These are phyloP conservation scores for Pseudococcus jackbeardsleyi DNA, from an alignment of 2,888 invertebrate genomes.

Conservation along the genomic window DNA sequence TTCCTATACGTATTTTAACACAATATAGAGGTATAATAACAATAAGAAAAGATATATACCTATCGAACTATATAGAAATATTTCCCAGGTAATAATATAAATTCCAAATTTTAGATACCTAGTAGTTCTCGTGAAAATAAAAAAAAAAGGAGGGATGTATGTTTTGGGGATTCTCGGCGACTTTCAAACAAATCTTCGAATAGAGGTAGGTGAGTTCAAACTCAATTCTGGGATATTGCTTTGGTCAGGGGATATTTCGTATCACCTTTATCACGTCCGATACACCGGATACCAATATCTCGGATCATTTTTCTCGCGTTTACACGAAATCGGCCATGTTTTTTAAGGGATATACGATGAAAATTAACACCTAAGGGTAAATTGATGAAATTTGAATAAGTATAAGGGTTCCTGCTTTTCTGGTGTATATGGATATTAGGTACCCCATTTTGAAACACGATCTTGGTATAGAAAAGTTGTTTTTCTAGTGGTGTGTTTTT, in stretches of 20 bases:
- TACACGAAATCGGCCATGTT: not conserved
- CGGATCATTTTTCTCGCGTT: not conserved
- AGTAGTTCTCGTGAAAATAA: not conserved
- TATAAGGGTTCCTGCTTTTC: not conserved
- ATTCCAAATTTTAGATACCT: not conserved
- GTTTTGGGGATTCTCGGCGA: no score
- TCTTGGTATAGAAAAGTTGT: not conserved
- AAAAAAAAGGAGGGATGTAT: not conserved
- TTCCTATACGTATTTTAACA: not conserved
- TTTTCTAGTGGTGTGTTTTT: not conserved
- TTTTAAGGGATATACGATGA: not conserved
- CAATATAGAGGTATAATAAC: no score
- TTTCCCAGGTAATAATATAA: not conserved
- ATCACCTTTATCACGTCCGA: not conserved
- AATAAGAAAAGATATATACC: not conserved
- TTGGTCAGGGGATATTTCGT: not conserved
- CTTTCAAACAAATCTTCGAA: no score
- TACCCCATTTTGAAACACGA: not conserved
- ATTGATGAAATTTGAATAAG: constrained; percentile 20
- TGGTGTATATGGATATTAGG: not conserved
- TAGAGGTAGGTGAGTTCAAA: no score
- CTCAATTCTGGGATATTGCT: no score
- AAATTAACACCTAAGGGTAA: constrained; percentile 20
- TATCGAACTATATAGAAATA: not conserved
- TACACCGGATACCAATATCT: not conserved